Conservation (phyloP, 2,888 invertebrate species). For the Drosophila austrosaltans region DNA sequence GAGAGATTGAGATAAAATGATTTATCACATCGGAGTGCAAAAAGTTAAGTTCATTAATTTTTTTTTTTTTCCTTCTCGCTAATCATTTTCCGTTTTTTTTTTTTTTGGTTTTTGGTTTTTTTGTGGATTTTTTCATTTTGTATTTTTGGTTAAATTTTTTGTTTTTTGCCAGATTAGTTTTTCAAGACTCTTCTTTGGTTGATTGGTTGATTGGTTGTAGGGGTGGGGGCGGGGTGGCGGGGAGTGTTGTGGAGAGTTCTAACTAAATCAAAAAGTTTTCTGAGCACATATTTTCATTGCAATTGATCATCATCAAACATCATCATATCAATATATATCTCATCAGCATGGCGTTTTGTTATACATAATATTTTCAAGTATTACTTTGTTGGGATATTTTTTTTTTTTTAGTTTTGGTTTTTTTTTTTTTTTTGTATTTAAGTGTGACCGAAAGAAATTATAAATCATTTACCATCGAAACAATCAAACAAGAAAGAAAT, state of each 20-base stretch:
- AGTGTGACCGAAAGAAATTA: conserved; percentile 74
- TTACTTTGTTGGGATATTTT: conserved; percentile 1
- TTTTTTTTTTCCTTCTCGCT: too few relatives aligned
- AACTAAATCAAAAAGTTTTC: conserved; percentile 16
- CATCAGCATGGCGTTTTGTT: conserved; percentile 47
- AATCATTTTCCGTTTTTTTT: too few relatives aligned
- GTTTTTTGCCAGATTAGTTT: conserved; percentile 23
- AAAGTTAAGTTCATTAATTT: too few relatives aligned
- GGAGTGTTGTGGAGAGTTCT: background rate
- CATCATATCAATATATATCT: conserved; percentile 14
- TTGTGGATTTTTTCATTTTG: background rate
- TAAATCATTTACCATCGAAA: conserved; percentile 82
- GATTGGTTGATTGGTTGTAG: conserved; percentile 12
- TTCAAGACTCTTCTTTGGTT: conserved; percentile 11
- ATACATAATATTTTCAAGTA: conserved; percentile 36
- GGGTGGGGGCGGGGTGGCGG: background rate
- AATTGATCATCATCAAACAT: conserved; percentile 9
- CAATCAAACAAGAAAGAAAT: conserved; percentile 84
- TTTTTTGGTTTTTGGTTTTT: background rate
- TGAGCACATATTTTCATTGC: conserved; percentile 17
- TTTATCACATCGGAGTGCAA: too few relatives aligned
- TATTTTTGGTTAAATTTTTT: conserved; percentile 30
- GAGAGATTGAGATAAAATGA: too few relatives aligned
- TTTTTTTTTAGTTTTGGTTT: conserved; percentile 16
- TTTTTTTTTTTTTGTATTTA: conserved; percentile 19